Evolutionary conservation across 2,888 invertebrate genomes (phyloP).

Genomic region (Bibio marci): DNA sequence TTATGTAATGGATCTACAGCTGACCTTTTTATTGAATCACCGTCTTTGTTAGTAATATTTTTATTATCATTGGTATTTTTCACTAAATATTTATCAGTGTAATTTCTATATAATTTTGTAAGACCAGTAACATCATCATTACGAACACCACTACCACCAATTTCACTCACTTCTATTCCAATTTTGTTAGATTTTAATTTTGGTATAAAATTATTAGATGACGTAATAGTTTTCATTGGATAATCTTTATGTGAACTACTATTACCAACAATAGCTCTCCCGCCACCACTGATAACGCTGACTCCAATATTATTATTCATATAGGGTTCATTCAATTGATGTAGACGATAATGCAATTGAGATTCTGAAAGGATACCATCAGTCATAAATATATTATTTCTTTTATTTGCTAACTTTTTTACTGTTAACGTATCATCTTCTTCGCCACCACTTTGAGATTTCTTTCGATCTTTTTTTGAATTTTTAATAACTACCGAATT

Average conservation of each 20-base stretch:
- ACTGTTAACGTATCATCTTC: conserved; percentile 25
- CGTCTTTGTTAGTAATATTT: neutral
- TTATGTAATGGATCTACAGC: neutral
- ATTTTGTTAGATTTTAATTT: conserved; percentile 10
- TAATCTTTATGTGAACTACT: too few relatives aligned
- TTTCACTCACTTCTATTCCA: neutral
- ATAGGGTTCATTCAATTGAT: neutral
- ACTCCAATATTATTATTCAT: too few relatives aligned
- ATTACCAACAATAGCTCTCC: too few relatives aligned
- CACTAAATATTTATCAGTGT: too few relatives aligned
- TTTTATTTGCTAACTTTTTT: neutral
- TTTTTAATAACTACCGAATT: conserved; percentile 73
- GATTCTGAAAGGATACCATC: neutral
- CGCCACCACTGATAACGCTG: too few relatives aligned
- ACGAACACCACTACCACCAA: too few relatives aligned
- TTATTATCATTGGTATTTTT: too few relatives aligned
- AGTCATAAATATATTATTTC: neutral
- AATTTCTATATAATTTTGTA: too few relatives aligned
- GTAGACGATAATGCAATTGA: neutral
- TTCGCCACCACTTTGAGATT: conserved; percentile 31
- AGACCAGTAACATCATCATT: too few relatives aligned
- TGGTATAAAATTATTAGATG: conserved; percentile 8
- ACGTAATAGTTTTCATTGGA: too few relatives aligned
- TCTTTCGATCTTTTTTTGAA: conserved; percentile 50
- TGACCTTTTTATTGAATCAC: neutral